Percentiles rank a stretch among this genome's conserved stretches.
Evolutionary conservation across 2,888 invertebrate genomes (phyloP).

Genomic region (Chrysodeixis includens): DNA sequence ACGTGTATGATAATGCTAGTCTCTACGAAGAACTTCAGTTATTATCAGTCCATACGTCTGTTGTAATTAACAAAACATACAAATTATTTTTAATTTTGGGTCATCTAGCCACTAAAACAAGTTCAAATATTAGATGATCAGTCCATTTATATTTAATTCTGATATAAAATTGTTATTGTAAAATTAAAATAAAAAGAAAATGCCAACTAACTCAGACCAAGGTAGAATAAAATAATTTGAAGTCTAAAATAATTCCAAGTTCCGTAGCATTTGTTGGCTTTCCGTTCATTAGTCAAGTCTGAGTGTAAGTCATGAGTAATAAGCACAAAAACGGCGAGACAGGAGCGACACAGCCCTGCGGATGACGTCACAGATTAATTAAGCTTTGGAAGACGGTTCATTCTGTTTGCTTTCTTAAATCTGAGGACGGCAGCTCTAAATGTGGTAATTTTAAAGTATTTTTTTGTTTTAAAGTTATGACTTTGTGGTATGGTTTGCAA

Average conservation of each 20-base stretch:
- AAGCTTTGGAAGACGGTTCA: conserved; percentile 19
- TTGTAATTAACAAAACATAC: too few species aligned
- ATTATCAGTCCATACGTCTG: too few species aligned
- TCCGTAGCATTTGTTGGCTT: conserved; percentile 47
- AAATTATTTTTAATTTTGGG: too few species aligned
- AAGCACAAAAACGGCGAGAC: conserved; percentile 47
- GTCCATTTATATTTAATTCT: too few species aligned
- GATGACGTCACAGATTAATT: conserved; percentile 54
- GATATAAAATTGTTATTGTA: too few species aligned
- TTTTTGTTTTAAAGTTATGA: not conserved
- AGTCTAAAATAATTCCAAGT: conserved; percentile 38
- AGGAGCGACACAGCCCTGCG: conserved; percentile 27
- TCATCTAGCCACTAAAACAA: too few species aligned
- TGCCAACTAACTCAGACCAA: too few species aligned
- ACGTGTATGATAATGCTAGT: too few species aligned
- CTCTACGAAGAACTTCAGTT: too few species aligned
- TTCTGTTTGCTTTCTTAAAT: conserved; percentile 21
- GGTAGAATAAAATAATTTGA: conserved; percentile 36
- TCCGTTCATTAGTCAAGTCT: conserved; percentile 47
- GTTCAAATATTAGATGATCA: too few species aligned
- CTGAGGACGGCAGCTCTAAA: not conserved
- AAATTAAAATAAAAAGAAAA: too few species aligned
- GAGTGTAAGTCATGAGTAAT: conserved; percentile 51
- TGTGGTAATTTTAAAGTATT: conserved; percentile 17
- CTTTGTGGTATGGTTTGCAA: too few species aligned